Conservation (phyloP, 2,888 invertebrate genomes). For the Nasonia oneida region DNA sequence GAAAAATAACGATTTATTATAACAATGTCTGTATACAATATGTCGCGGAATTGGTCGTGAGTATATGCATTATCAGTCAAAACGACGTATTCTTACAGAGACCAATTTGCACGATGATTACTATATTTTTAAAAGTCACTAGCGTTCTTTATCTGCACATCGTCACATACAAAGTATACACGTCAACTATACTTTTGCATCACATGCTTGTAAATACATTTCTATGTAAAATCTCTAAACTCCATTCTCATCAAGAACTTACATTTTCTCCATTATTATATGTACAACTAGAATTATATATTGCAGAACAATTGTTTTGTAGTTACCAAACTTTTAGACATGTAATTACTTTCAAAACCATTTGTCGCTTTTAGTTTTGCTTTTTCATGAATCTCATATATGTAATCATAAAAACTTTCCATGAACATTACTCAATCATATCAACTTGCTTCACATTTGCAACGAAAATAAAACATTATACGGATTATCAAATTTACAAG, state of each 20-base stretch:
- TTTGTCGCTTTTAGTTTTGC: background rate
- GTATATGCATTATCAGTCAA: slow-evolving; percentile 51
- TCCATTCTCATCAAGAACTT: slow-evolving; percentile 4
- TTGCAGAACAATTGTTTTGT: slow-evolving; percentile 22
- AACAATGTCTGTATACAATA: slow-evolving; percentile 53
- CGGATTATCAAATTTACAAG: background rate
- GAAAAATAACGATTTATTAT: slow-evolving; percentile 57
- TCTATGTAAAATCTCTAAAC: slow-evolving; percentile 29
- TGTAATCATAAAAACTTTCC: background rate
- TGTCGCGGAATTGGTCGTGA: slow-evolving; percentile 45
- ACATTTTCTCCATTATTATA: slow-evolving; percentile 25
- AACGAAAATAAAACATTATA: slow-evolving; percentile 2
- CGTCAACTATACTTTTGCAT: slow-evolving; percentile 32
- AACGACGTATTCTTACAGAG: slow-evolving; percentile 21
- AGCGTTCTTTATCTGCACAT: slow-evolving; percentile 38
- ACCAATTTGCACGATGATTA: slow-evolving; percentile 47
- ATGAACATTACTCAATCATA: background rate
- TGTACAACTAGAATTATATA: slow-evolving; percentile 39
- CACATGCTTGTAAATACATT: slow-evolving; percentile 9
- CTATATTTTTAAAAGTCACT: slow-evolving; percentile 37
- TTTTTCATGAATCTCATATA: background rate
- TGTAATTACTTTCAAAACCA: slow-evolving; percentile 32
- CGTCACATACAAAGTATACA: slow-evolving; percentile 32
- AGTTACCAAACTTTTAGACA: slow-evolving; percentile 9
- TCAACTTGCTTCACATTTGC: slow-evolving; percentile 11